Evolutionary conservation across 2,113 vertebrate species (phyloP).

Genomic region (Zapornia atra): DNA sequence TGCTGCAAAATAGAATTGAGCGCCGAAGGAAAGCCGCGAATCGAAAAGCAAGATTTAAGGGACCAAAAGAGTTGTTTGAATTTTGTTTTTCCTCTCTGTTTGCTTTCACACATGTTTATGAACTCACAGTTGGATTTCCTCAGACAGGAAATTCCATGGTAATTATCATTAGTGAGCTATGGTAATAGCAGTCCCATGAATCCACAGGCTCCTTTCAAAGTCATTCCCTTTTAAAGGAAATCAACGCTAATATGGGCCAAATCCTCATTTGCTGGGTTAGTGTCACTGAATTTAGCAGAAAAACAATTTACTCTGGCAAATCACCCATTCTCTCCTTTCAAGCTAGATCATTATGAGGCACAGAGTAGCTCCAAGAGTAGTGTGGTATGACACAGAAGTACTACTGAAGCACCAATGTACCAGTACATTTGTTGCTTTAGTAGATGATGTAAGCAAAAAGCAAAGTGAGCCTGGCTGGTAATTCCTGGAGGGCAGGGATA

Average conservation of each 20-base stretch:
- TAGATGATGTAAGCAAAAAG: not conserved
- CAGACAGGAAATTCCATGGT: constrained; percentile 26
- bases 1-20: not conserved
- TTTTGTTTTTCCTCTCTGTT: not conserved
- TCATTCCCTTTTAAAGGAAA: not conserved
- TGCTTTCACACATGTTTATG: constrained; percentile 17
- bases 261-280: not conserved
- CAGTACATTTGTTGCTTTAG: not conserved
- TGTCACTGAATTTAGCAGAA: not conserved
- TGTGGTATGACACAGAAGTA: not conserved
- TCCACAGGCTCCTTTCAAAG: constrained; percentile 13
- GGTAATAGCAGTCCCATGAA: not conserved
- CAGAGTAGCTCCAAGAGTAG: not conserved
- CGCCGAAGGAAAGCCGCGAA: not conserved
- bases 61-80: not conserved
- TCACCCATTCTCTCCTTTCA: not conserved
- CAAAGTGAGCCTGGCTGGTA: not conserved
- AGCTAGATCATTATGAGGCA: not conserved
- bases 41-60: not conserved
- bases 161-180: constrained; percentile 22
- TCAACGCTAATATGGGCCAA: not conserved
- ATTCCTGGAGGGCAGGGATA: not conserved
- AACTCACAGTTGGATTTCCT: constrained; percentile 38
- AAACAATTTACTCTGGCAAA: not conserved
- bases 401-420: not conserved